Evolutionary conservation across 2,888 invertebrate genomes (phyloP), one percentile per base, ranked within the genome.

Genomic region (Drosophila picticornis): DNA sequence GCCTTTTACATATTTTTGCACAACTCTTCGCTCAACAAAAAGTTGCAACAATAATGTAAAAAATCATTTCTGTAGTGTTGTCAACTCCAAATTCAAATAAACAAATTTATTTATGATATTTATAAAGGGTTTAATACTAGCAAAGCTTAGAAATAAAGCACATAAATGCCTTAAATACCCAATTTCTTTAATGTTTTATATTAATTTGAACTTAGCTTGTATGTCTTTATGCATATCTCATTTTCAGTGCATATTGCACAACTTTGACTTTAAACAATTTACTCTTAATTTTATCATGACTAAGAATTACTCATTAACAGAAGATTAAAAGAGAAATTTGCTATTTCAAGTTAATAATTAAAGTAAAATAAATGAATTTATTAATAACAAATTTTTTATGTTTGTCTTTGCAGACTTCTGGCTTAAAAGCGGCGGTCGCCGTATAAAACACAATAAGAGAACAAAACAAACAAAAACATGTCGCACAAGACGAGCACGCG

Each of bases 401-500:
- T 25, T 27, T 19, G 9, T 0, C 2, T 2, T 84, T 78, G 1
- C 66, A 84, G 84, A 80, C 61, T 53, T 65, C 6, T 40, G 27
- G 38, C 56, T 51, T 46, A 34, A 68, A 51, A 58, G 62, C 53
- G 65, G 63, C 62, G 58, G 48, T 38, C 59, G 29, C 58, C 31
- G 43, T 34, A 51, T 63, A 64, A 60, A 55, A 50, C 1, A 56
- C 22, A 62, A 25, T 4, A 52, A 55, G 19, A 29, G 7, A 59
- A 66, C 9, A 32, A 25, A 56, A 0, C 36, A 29, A 31, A 11
- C 4, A 22, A 29, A 50, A 90, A 75, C 50, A 93, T 93, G 93
- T 92, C 93, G 63, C 93, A 93, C 87, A 92, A 93, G 87, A 84
- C 91, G 38, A 80, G 86, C 70, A 84, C 85, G 67, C 63, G 88